Evolutionary conservation across 2,888 invertebrate species (phyloP).

Genomic region (Protophormia terraenovae): DNA sequence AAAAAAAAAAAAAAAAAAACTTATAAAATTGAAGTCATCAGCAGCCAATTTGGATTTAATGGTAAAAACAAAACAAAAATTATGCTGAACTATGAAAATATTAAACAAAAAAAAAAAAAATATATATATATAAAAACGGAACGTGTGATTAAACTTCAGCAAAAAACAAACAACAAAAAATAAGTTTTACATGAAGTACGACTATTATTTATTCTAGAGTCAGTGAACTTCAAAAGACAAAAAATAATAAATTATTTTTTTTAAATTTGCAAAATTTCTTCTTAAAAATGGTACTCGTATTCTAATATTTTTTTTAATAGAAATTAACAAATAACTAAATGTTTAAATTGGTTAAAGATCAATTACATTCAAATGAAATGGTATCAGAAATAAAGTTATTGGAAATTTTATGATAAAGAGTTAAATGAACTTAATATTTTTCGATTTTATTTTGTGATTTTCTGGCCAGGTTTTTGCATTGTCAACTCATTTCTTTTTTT

Average conservation of each 20-base stretch:
- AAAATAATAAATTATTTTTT: neutral
- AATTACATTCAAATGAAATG: conserved; percentile 47
- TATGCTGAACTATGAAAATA: conserved; percentile 53
- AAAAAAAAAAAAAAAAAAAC: neutral
- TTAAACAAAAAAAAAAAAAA: conserved; percentile 37
- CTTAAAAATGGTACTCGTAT: neutral
- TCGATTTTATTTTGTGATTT: conserved; percentile 7
- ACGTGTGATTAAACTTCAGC: conserved; percentile 54
- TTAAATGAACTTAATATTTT: conserved; percentile 45
- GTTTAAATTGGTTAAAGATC: neutral
- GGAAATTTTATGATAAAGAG: neutral
- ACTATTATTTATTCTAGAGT: conserved; percentile 25
- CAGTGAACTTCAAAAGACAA: conserved; percentile 46
- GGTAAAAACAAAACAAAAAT: conserved; percentile 43
- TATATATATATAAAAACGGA: no score
- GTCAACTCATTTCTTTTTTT: conserved; percentile 3
- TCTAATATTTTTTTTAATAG: conserved; percentile 32
- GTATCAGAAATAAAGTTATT: neutral
- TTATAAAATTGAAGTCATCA: conserved; percentile 36
- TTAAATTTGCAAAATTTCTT: conserved; percentile 21
- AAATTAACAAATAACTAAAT: conserved; percentile 21
- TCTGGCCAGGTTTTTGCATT: neutral
- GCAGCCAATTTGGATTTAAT: conserved; percentile 52
- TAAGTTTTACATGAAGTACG: conserved; percentile 2
- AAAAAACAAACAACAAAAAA: conserved; percentile 3